These are phyloP conservation scores for Toxonevra muliebris DNA, from an alignment of 2,888 invertebrate genomes.

Conservation along the genomic window DNA sequence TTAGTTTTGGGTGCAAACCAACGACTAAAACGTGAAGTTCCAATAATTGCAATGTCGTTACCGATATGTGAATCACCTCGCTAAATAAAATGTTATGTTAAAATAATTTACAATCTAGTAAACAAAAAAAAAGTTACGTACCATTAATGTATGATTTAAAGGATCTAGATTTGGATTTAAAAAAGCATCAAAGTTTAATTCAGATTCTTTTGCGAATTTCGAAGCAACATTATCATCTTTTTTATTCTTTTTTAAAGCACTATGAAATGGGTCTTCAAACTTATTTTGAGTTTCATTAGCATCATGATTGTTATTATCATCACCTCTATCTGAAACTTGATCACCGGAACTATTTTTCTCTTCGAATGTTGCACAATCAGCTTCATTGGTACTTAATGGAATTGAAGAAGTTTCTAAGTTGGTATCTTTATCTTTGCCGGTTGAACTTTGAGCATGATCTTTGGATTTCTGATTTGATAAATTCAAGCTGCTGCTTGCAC, in stretches of 20 bases:
- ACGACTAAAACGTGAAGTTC: constrained; percentile 79
- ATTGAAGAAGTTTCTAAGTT: constrained; percentile 2
- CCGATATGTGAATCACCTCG: constrained; percentile 34
- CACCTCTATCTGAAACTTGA: neutral
- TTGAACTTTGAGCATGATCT: constrained; percentile 59
- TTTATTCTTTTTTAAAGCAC: neutral
- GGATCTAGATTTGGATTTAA: constrained; percentile 84
- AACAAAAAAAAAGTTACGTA: constrained; percentile 59
- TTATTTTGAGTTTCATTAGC: neutral
- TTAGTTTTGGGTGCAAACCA: constrained; percentile 72
- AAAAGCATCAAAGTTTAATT: constrained; percentile 87
- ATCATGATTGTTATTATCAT: constrained; percentile 2
- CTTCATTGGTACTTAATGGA: neutral
- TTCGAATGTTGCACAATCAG: neutral
- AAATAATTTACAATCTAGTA: neutral
- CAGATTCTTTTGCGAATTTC: constrained; percentile 57
- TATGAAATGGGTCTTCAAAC: neutral
- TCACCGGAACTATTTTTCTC: neutral
- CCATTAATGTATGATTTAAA: constrained; percentile 77
- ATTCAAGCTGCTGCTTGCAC: constrained; percentile 37
- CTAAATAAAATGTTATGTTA: constrained; percentile 30
- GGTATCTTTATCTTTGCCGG: neutral
- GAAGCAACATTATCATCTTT: neutral
- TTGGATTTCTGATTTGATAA: constrained; percentile 45
- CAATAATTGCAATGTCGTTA: constrained; percentile 49